Conservation (phyloP, 1,140 invertebrate species). For the Zaprionus ornatus region DNA sequence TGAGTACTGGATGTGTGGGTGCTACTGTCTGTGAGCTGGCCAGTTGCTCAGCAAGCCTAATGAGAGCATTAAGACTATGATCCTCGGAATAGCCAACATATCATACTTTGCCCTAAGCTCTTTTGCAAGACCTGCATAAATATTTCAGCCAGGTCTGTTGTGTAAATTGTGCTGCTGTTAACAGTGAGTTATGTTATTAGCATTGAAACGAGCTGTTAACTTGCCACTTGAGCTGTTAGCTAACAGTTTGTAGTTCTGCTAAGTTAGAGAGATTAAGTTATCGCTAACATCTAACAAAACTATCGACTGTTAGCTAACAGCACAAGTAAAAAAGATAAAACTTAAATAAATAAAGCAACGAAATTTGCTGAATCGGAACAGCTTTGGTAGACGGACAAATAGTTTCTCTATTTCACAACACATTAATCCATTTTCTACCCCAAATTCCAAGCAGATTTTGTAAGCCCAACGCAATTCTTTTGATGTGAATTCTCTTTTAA, state of each 20-base stretch:
- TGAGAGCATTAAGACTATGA: constrained; percentile 16
- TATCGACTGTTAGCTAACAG: no score
- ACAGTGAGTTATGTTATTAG: not conserved
- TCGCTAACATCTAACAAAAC: no score
- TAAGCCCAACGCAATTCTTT: not conserved
- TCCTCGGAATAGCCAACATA: constrained; percentile 12
- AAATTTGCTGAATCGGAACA: not conserved
- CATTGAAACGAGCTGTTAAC: not conserved
- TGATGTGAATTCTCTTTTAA: not conserved
- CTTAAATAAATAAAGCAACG: not conserved
- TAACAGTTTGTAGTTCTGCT: not conserved
- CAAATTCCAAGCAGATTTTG: not conserved
- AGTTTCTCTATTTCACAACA: not conserved
- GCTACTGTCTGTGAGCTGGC: not conserved
- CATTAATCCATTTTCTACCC: not conserved
- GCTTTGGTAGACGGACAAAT: not conserved
- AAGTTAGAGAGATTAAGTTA: fast-evolving
- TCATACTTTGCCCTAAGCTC: not conserved
- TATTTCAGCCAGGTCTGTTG: not conserved
- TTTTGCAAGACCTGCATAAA: not conserved
- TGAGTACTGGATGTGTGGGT: not conserved
- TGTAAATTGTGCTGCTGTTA: not conserved
- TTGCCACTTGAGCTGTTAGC: not conserved
- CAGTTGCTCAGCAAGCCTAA: constrained; percentile 18
- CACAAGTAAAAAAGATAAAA: not conserved